Evolutionary conservation across 1,140 invertebrate genomes (phyloP).

Genomic region (Archivesica marissinica): DNA sequence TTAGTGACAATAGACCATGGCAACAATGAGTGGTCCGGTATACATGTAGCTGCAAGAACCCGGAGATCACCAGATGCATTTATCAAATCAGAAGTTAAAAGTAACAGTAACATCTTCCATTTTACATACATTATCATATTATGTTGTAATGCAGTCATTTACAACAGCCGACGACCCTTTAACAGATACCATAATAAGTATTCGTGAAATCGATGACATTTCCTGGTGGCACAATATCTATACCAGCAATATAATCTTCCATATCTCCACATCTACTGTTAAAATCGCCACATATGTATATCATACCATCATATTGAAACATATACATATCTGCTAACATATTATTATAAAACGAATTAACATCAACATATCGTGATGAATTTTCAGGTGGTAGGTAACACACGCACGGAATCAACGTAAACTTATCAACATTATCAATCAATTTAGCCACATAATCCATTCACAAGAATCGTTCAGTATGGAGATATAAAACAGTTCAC

Average conservation of each 20-base stretch:
- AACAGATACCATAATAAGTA: slow-evolving; percentile 50
- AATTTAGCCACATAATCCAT: slow-evolving; percentile 53
- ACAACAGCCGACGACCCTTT: slow-evolving; percentile 62
- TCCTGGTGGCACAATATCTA: slow-evolving; percentile 50
- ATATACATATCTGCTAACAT: slow-evolving; percentile 40
- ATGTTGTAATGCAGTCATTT: slow-evolving; percentile 48
- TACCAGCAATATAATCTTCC: slow-evolving; percentile 60
- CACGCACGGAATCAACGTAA: slow-evolving; percentile 33
- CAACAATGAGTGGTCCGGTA: slow-evolving; percentile 18
- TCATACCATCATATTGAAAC: slow-evolving; percentile 35
- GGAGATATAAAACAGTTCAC: background rate
- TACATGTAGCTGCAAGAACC: background rate
- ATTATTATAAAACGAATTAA: slow-evolving; percentile 32
- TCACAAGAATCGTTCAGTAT: slow-evolving; percentile 23
- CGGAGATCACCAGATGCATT: background rate
- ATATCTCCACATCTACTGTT: slow-evolving; percentile 49
- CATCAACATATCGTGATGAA: slow-evolving; percentile 29
- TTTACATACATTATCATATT: slow-evolving; percentile 20
- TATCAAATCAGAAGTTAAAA: slow-evolving; percentile 17
- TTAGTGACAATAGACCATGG: background rate
- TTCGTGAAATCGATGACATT: slow-evolving; percentile 44
- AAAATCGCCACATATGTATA: slow-evolving; percentile 60
- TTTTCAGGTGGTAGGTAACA: slow-evolving; percentile 61
- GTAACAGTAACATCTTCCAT: slow-evolving; percentile 29
- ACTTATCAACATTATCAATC: slow-evolving; percentile 4